Evolutionary conservation across 2,888 invertebrate genomes (phyloP).

Genomic region (Parochlus steinenii): DNA sequence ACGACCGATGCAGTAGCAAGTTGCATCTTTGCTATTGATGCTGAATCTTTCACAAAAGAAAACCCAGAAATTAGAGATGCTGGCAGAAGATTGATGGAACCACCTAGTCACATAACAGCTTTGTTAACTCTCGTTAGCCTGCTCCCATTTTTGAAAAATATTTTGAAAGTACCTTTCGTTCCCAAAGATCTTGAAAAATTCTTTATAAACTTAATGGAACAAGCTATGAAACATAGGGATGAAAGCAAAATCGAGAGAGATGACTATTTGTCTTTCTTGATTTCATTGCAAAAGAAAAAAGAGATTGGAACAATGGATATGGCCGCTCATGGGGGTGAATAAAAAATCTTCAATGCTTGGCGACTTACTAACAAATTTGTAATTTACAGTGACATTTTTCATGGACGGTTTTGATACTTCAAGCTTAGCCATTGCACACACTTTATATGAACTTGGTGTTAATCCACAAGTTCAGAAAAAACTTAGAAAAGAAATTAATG

Average conservation of each 20-base stretch:
- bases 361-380: not conserved
- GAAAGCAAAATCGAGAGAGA: conserved; percentile 14
- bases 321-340: conserved; percentile 17
- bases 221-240: conserved; percentile 15
- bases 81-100: conserved; percentile 12
- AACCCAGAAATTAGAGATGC: conserved; percentile 13
- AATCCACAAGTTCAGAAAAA: conserved; percentile 19
- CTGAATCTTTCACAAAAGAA: conserved; percentile 17
- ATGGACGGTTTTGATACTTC: conserved; percentile 22
- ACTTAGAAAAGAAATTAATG: conserved; percentile 19
- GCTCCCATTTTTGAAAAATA: conserved; percentile 15
- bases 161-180: conserved; percentile 14
- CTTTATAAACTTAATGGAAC: conserved; percentile 15
- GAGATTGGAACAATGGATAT: conserved; percentile 18
- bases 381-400: conserved; percentile 17
- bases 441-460: conserved; percentile 19
- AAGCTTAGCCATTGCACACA: conserved; percentile 17
- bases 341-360: conserved; percentile 1
- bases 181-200: conserved; percentile 13
- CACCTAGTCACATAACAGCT: conserved; percentile 13
- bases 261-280: conserved; percentile 17
- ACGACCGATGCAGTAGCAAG: conserved; percentile 19
- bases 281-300: conserved; percentile 17
- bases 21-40: conserved; percentile 24
- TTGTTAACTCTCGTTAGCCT: conserved; percentile 12